These are phyloP conservation scores for Matsumurasca onukii DNA, from an alignment of 1,140 invertebrate species.

Conservation along the genomic window DNA sequence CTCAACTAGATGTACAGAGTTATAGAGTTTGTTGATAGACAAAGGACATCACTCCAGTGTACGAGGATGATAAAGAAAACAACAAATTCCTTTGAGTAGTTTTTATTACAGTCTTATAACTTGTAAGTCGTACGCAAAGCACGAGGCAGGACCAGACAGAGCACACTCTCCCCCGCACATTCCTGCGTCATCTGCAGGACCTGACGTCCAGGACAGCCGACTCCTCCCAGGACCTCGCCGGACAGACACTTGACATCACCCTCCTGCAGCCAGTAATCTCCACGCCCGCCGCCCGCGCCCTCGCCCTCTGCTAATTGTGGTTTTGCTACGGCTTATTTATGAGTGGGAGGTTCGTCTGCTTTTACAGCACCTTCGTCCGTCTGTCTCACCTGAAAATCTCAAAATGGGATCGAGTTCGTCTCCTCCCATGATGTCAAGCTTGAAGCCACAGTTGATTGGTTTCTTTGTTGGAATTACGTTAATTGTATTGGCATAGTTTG, in stretches of 20 bases:
- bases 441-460: too few species aligned
- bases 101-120: too few species aligned
- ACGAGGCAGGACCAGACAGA: too few species aligned
- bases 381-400: neutral
- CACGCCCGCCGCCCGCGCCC: too few species aligned
- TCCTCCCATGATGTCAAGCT: too few species aligned
- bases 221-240: neutral
- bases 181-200: neutral
- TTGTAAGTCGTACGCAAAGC: too few species aligned
- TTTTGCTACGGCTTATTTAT: slow-evolving; percentile 23
- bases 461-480: neutral
- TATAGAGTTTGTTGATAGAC: too few species aligned
- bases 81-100: too few species aligned
- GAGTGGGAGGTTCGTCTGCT: slow-evolving; percentile 16
- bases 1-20: too few species aligned
- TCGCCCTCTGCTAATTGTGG: slow-evolving; percentile 16
- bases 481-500: neutral
- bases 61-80: too few species aligned
- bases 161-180: too few species aligned
- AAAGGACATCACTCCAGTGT: too few species aligned
- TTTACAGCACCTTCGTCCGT: slow-evolving; percentile 13
- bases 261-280: slow-evolving; percentile 19
- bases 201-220: neutral
- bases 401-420: neutral
- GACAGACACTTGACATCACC: slow-evolving; percentile 16